phyloP scores from a whole-genome alignment of 2,888 invertebrate genomes.

The Apodemia duryi region DNA sequence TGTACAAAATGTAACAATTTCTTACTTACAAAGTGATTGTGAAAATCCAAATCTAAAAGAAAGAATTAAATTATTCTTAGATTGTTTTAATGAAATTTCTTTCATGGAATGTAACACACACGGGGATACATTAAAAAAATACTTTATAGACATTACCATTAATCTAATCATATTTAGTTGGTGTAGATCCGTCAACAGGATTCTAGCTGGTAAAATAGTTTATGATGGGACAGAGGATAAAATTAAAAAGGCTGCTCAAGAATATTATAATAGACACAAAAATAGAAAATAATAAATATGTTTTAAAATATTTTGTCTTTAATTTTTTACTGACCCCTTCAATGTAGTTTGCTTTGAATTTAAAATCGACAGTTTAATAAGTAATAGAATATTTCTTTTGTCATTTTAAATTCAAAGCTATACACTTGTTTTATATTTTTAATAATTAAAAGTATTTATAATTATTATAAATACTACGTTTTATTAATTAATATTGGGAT shows the following conservation, averaged over 20 bases:
- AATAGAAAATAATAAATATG: not conserved
- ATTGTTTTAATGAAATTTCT: not conserved
- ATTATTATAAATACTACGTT: too few species aligned
- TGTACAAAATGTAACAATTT: not conserved
- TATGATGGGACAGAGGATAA: not conserved
- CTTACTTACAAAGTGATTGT: not conserved
- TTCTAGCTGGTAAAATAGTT: slow-evolving; percentile 1
- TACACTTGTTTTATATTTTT: not conserved
- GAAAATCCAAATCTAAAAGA: not conserved
- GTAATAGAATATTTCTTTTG: not conserved
- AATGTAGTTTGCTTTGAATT: not conserved
- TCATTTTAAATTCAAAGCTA: slow-evolving; percentile 4
- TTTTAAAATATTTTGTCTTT: not conserved
- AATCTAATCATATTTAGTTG: not conserved
- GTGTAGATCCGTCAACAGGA: not conserved
- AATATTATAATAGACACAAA: not conserved
- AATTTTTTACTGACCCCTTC: not conserved
- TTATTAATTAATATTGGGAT: too few species aligned
- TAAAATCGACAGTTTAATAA: not conserved
- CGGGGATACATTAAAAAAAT: not conserved
- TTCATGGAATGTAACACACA: not conserved
- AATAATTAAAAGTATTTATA: too few species aligned
- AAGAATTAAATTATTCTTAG: not conserved
- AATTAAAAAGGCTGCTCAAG: not conserved
- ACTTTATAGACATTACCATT: not conserved